Conservation (phyloP, 2,888 invertebrate species). For the Xylocampa areola region DNA sequence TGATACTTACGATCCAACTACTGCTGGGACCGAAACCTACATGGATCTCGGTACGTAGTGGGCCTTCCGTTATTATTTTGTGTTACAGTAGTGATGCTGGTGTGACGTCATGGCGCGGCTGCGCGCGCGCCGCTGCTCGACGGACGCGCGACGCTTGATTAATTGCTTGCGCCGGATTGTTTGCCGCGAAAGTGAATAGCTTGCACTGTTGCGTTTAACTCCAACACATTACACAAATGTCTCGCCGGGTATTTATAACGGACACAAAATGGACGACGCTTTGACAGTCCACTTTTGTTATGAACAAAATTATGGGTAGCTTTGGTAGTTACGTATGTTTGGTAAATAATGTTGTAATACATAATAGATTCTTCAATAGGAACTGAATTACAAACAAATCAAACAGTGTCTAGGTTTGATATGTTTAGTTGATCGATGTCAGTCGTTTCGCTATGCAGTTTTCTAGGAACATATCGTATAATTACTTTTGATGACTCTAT, state of each 20-base stretch:
- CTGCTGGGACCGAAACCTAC: no score
- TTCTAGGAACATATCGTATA: neutral
- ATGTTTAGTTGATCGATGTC: neutral
- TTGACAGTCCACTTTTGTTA: neutral
- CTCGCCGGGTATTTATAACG: neutral
- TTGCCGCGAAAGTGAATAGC: constrained; percentile 53
- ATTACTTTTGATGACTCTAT: neutral
- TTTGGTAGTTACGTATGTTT: constrained; percentile 6
- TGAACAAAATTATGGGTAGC: neutral
- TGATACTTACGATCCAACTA: no score
- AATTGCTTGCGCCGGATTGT: constrained; percentile 40
- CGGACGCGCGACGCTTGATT: constrained; percentile 25
- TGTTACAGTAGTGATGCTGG: neutral
- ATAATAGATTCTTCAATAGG: neutral
- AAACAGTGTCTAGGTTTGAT: neutral
- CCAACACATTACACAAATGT: constrained; percentile 23
- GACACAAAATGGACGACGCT: neutral
- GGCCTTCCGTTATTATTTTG: constrained; percentile 1
- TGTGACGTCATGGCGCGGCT: constrained; percentile 27
- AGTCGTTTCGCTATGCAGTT: neutral
- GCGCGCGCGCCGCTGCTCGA: constrained; percentile 20
- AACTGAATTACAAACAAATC: no score
- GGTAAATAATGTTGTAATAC: neutral
- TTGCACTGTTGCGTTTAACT: constrained; percentile 32
- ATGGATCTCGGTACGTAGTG: neutral